Percentiles rank a stretch among this genome's conserved stretches.
Evolutionary conservation across 1,140 invertebrate genomes (phyloP).

Genomic region (Drosophila miranda): DNA sequence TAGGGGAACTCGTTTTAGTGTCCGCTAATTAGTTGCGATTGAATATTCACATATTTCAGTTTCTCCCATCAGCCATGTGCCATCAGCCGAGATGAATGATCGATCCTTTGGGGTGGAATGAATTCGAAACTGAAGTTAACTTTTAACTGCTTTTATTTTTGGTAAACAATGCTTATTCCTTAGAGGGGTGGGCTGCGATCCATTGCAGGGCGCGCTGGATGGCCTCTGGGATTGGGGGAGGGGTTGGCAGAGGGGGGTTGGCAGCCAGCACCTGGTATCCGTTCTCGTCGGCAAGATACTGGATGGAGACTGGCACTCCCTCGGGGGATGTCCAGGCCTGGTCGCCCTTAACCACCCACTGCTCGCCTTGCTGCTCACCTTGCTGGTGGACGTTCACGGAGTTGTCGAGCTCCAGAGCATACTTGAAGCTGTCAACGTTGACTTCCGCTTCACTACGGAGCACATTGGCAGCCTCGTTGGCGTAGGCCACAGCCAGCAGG

Average conservation of each 20-base stretch:
- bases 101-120: background rate
- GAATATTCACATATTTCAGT: conserved; percentile 3
- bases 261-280: conserved; percentile 87
- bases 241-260: conserved; percentile 86
- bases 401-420: conserved; percentile 89
- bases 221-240: conserved; percentile 86
- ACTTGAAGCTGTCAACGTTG: conserved; percentile 46
- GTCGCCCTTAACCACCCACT: conserved; percentile 88
- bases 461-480: conserved; percentile 59
- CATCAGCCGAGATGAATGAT: background rate
- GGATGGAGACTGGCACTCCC: conserved; percentile 73
- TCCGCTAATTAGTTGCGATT: background rate
- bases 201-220: conserved; percentile 84
- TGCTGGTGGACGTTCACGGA: conserved; percentile 89
- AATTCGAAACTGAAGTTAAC: conserved; percentile 2
- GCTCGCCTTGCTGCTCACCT: conserved; percentile 87
- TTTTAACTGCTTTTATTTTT: conserved; percentile 50
- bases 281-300: conserved; percentile 85
- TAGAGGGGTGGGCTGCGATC: conserved; percentile 68
- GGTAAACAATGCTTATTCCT: conserved; percentile 42
- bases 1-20: conserved; percentile 42
- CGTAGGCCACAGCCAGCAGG: conserved; percentile 58
- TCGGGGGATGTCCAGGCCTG: conserved; percentile 90
- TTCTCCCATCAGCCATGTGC: no score
- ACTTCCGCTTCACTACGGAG: conserved; percentile 40